Base-by-base conservation (phyloP, 2,888 invertebrate species). In the Nomada flava region DNA sequence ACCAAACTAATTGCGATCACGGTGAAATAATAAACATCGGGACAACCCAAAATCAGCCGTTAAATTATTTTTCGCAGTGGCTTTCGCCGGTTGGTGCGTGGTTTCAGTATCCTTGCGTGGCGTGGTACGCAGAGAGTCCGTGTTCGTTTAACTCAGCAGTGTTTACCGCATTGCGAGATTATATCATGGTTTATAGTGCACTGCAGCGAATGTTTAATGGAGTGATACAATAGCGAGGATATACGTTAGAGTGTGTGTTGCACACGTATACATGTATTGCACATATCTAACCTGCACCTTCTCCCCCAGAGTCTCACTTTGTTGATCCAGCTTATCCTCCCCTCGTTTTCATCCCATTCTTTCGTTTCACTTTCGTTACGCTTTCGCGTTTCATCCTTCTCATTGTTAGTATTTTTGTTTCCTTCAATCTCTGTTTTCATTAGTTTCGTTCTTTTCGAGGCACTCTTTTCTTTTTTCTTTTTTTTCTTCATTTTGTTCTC, bases 131-230 rank as follows among this genome's bases (percentile, higher is more conserved):
- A 70, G 69, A 69, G 71, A 73, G 77, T 68, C 68, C 72, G 88
- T 69, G 88, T 86, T 90, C 89, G 91, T 90, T 91, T 87, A 91
- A 89, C 91, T 90, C 91, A 89, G 86, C 89, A 87, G 84, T 92
- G 91, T 92, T 92, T 92, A 92, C 92, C 90, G 92, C 92, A 92
- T 92, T 91, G 91, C 88, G 89, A 92, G 90, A 92, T 92, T 92
- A 90, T 92, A 92, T 92, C 90, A 86, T 90, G 90, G 89, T 91
- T 91, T 92, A 92, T 92, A 89, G 92, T 88, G 86, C 89, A 88
- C 89, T 90, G 90, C 91, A 91, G 90, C 89, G 90, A 92, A 91
- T 92, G 91, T 91, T 92, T 92, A 92, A 92, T 92, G 91, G 91
- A 91, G 90, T 91, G 91, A 91, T 90, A 90, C 90, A 91, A 92